phyloP scores from a whole-genome alignment of 2,797 vertebrate genomes.

The Chloroceryle amazona region DNA sequence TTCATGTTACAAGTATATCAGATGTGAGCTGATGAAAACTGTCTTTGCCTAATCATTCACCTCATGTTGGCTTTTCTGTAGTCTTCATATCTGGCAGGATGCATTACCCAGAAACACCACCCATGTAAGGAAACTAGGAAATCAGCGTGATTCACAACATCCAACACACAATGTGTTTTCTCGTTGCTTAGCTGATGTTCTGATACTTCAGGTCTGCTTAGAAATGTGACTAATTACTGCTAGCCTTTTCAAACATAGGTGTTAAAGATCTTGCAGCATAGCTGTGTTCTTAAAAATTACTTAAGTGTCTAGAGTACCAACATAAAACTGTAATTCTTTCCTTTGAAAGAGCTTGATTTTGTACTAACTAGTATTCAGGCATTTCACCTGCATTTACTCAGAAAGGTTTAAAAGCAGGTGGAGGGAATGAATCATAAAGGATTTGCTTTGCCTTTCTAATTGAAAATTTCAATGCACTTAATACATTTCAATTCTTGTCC shows the following conservation, averaged over 20 bases:
- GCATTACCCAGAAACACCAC: not conserved
- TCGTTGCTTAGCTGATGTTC: not conserved
- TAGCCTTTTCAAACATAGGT: not conserved
- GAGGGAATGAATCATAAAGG: slow-evolving; percentile 40
- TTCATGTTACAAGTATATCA: not conserved
- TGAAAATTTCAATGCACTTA: slow-evolving; percentile 67
- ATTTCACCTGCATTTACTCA: slow-evolving; percentile 31
- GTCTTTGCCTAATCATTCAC: not conserved
- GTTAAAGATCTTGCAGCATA: not conserved
- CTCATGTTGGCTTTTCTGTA: not conserved
- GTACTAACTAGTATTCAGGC: not conserved
- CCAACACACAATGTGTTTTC: not conserved
- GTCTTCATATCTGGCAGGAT: not conserved
- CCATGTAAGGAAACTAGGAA: not conserved
- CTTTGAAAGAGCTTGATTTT: slow-evolving; percentile 19
- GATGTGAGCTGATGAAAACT: not conserved
- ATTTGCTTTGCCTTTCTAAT: slow-evolving; percentile 61
- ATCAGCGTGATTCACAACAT: not conserved
- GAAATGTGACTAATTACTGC: not conserved
- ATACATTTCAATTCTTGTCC: slow-evolving; percentile 68
- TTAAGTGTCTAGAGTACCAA: not conserved
- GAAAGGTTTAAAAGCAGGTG: slow-evolving; percentile 24
- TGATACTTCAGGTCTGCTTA: not conserved
- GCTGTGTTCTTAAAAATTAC: not conserved
- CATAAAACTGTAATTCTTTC: not conserved